Percentiles rank a stretch among this genome's conserved stretches.
These are phyloP conservation scores for Lasiommata megera DNA, from an alignment of 2,888 invertebrate species.

Conservation along the genomic window DNA sequence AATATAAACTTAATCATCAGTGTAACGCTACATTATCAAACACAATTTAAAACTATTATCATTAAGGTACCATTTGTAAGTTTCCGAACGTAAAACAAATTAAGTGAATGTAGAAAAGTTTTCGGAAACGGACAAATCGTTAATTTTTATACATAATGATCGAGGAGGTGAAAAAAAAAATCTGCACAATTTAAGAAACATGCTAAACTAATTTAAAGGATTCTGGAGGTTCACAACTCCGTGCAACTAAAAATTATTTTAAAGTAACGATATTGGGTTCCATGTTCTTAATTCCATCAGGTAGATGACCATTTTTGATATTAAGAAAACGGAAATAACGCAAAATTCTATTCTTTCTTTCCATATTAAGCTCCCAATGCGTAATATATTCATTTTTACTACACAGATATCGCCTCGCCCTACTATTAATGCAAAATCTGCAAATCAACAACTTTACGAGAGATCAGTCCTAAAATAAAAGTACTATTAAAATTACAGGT, in stretches of 20 bases:
- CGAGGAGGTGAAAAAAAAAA: background rate
- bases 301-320: background rate
- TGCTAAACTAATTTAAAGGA: background rate
- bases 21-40: slow-evolving; percentile 22
- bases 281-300: background rate
- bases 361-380: background rate
- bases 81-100: slow-evolving; percentile 2
- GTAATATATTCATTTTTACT: slow-evolving; percentile 1
- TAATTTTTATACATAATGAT: background rate
- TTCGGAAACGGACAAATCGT: slow-evolving; percentile 1
- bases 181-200: background rate
- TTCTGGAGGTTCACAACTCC: background rate
- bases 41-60: slow-evolving; percentile 8
- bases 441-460: too few relatives aligned
- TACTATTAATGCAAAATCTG: too few relatives aligned
- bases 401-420: background rate
- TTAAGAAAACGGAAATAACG: background rate
- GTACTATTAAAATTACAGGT: too few relatives aligned
- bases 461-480: too few relatives aligned
- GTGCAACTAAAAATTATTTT: background rate
- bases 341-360: background rate
- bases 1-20: slow-evolving; percentile 10
- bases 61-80: background rate
- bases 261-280: background rate
- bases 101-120: background rate